Percentiles rank a stretch among this genome's conserved stretches.
Evolutionary conservation across 2,113 vertebrate genomes (phyloP).

Genomic region (Anarhynchus alexandrinus): DNA sequence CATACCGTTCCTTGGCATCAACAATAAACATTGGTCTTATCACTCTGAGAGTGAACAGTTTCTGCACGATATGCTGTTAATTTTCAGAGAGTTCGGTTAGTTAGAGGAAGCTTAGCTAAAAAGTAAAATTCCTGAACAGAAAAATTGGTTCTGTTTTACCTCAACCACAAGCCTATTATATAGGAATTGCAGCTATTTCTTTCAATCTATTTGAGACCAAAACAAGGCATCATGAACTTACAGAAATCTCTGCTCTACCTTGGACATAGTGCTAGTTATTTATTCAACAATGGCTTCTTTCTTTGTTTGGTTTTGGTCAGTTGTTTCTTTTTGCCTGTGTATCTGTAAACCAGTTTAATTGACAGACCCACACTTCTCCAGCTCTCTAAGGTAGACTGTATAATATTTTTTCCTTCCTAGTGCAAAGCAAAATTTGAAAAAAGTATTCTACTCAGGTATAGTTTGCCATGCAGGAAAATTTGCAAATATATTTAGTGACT

Average conservation of each 20-base stretch:
- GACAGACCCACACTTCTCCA: background rate
- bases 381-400: background rate
- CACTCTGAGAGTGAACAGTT: no score
- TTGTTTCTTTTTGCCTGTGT: background rate
- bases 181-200: background rate
- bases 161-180: background rate
- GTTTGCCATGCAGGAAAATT: slow-evolving; percentile 4
- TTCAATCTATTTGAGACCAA: background rate
- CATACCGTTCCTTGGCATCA: no score
- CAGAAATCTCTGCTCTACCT: background rate
- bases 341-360: background rate
- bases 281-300: background rate
- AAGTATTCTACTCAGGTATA: background rate
- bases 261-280: background rate
- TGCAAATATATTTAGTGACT: background rate
- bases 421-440: background rate
- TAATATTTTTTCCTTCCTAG: background rate
- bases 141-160: no score
- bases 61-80: no score
- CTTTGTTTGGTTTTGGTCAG: background rate
- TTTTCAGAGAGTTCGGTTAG: no score
- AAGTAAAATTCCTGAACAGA: no score
- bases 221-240: background rate
- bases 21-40: no score
- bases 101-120: no score